Evolutionary conservation across 2,888 invertebrate species (phyloP), one percentile per base, ranked within the genome.

Genomic region (Harpagoxenus sublaevis): DNA sequence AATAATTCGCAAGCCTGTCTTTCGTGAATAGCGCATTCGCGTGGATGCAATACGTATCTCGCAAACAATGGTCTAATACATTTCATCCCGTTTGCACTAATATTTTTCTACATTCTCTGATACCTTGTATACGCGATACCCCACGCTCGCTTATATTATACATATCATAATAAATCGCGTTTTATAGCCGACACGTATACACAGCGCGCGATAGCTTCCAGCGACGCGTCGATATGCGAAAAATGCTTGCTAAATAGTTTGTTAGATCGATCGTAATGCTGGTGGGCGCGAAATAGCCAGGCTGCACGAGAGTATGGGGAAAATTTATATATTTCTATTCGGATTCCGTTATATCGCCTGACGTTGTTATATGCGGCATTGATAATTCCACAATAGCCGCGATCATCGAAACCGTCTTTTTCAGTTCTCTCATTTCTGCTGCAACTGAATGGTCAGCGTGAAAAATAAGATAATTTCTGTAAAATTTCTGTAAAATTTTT

Each of bases 61-160:
- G 65, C 65, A 84, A 89, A 89, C 90, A 90, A 90, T 90, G 77
- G 90, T 63, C 88, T 81, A 86, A 90, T 89, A 89, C 85, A 89
- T 90, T 84, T 88, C n/a, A 85, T 75, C 57, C 53, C 82, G 73
- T 86, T 88, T 68, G 79, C 55, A 68, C 71, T 77, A 68, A 85
- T 73, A 86, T 73, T 84, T 87, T 89, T 78, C 82, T 68, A 57
- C 86, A 70, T 87, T 89, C 39, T 84, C 82, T 70, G 57, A 57
- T 87, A 83, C 86, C 88, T 83, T 75, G 81, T 83, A 87, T 79
- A 70, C 78, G 39, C 79, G 88, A 74, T 89, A 89, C 86, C 84
- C 62, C 63, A n/a, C 42, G 31, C 62, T 42, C 6, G 31, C 57
- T 63, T 51, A 68, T 84, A 73, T 35, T 35, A 35, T 42, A 35